phyloP scores from a whole-genome alignment of 2,113 vertebrate species.

The Oceanodroma tethys region DNA sequence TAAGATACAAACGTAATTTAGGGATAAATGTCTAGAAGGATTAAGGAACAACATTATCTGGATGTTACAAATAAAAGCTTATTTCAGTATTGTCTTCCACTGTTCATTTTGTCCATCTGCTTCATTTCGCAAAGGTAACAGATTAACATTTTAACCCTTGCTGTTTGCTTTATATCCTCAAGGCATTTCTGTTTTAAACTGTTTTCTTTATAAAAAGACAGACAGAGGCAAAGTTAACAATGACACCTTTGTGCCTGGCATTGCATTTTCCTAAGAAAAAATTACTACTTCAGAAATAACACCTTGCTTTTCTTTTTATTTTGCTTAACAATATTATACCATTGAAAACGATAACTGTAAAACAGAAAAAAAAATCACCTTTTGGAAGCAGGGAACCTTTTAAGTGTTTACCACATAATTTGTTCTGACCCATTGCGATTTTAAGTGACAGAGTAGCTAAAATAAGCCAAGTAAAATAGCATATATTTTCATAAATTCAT shows the following conservation, averaged over 20 bases:
- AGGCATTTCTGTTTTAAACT: background rate
- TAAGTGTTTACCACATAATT: background rate
- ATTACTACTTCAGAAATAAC: background rate
- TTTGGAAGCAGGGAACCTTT: background rate
- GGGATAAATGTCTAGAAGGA: constrained; percentile 17
- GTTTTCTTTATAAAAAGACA: background rate
- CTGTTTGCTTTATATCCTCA: background rate
- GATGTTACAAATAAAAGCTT: background rate
- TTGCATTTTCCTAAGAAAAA: background rate
- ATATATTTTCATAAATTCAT: background rate
- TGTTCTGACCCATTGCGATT: background rate
- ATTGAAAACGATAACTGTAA: background rate
- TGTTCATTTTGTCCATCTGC: background rate
- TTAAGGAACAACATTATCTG: constrained; percentile 24
- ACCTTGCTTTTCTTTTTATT: background rate
- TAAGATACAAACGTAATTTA: constrained; percentile 1
- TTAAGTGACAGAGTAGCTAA: background rate
- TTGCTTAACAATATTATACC: background rate
- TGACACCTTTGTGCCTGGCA: background rate
- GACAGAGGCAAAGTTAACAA: background rate
- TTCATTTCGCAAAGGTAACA: background rate
- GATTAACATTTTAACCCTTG: background rate
- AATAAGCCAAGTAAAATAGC: background rate
- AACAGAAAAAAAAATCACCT: background rate
- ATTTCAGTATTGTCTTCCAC: background rate